Conservation (phyloP, 2,113 vertebrate species). For the Pygoscelis adeliae region DNA sequence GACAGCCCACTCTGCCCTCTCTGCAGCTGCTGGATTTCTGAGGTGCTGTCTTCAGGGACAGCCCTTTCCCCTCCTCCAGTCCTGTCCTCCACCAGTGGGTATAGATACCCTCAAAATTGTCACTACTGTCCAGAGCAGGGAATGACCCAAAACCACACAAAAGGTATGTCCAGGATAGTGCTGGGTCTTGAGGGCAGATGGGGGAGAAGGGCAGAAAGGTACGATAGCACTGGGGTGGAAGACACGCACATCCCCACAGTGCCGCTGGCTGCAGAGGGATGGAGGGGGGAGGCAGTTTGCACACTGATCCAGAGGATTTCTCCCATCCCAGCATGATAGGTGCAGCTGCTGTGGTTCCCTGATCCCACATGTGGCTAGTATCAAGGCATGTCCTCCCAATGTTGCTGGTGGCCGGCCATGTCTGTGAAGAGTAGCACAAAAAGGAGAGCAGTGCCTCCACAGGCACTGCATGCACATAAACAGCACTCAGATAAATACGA, state of each 20-base stretch:
- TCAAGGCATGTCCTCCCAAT: not conserved
- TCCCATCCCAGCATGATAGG: not conserved
- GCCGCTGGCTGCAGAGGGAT: not conserved
- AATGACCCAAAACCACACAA: not conserved
- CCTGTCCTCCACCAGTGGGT: not conserved
- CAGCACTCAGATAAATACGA: not conserved
- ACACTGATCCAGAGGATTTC: not conserved
- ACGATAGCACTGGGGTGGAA: not conserved
- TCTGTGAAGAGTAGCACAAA: not conserved
- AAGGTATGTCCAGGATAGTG: not conserved
- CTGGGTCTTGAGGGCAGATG: not conserved
- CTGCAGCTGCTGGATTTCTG: not conserved
- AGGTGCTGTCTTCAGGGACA: not conserved
- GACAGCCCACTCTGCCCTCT: not conserved
- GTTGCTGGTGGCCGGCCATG: not conserved
- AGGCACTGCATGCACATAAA: not conserved
- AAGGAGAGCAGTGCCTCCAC: not conserved
- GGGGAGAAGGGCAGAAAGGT: not conserved
- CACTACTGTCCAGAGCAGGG: not conserved
- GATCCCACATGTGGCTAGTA: not conserved
- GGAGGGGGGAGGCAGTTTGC: not conserved
- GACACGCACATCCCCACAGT: not conserved
- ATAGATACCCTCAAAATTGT: not conserved
- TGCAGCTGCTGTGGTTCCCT: not conserved
- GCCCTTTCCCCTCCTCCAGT: not conserved